Evolutionary conservation across 30 jellyfish, hydroid and myxozoan genomes (phyloP), one percentile per base, ranked within the genome.

Genomic region (Hydractinia symbiolongicarpus): DNA sequence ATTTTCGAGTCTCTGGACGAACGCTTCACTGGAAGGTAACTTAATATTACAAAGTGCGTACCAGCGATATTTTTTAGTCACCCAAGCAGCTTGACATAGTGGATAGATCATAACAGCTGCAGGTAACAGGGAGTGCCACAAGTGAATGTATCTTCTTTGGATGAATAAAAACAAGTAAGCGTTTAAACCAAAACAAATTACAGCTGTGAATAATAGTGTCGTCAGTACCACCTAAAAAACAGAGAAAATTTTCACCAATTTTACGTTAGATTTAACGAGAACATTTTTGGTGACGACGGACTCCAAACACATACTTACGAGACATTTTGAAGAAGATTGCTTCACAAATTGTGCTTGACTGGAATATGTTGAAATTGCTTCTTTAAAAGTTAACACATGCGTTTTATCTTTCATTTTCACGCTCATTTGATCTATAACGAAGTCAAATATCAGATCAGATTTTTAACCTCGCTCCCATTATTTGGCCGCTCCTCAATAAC

Each of bases 11-110:
- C 44, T 30, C 44, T 30, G 44, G 44, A 30, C 44, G 44, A 30
- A 30, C 44, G 2, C 44, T 30, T 17, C 69, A 1, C 19, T 58
- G 2, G 69, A 11, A 30, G 1, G 14, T 68, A 68, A 68, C 15
- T 15, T 11, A 68, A 20, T 11, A 68, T 11, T 20, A 50, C 40
- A 73, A 16, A 9, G 16, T 11, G 17, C 54, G 7, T 56, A 78
- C 86, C 86, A 78, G 20, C 40, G 4, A 61, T 78, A 56, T 61
- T 78, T 83, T 61, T 21, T 78, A n/a, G 86, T 78, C 17, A 78
- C 86, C 86, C 86, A 78, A 19, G 86, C 86, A 6, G 86, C 86
- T 20, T 56, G 11, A 2, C 82, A 78, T 40, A 78, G 54, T 11
- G 86, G 86, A 19, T 78, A 78, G 61, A 78, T 50, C 86, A 78